Conservation (phyloP, 2,888 invertebrate species). For the Phalangium opilio region DNA sequence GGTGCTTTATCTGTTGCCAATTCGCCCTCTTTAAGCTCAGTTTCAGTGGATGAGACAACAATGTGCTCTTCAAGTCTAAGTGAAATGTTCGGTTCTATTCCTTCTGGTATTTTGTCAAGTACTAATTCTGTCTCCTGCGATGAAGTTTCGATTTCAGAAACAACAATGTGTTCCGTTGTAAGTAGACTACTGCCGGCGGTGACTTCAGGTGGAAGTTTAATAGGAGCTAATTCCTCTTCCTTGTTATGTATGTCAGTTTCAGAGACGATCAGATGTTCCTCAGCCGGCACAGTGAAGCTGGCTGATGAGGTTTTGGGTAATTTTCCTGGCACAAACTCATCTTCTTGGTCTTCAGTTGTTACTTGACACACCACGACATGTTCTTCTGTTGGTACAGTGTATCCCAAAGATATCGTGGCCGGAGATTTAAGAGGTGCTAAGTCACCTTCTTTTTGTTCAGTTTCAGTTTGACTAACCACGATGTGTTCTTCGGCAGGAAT, state of each 20-base stretch:
- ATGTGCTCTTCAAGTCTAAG: slow-evolving; percentile 13
- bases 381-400: slow-evolving; percentile 14
- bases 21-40: slow-evolving; percentile 14
- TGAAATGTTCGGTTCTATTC: slow-evolving; percentile 8
- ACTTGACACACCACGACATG: slow-evolving; percentile 13
- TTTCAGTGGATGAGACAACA: slow-evolving; percentile 9
- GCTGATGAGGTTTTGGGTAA: slow-evolving; percentile 11
- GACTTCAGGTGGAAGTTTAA: slow-evolving; percentile 8
- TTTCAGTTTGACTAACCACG: slow-evolving; percentile 14
- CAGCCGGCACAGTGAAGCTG: slow-evolving; percentile 12
- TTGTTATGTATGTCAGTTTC: slow-evolving; percentile 11
- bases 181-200: slow-evolving; percentile 12
- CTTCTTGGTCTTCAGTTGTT: slow-evolving; percentile 6
- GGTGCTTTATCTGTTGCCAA: slow-evolving; percentile 10
- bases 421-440: slow-evolving; percentile 7
- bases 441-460: slow-evolving; percentile 12
- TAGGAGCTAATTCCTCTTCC: slow-evolving; percentile 8
- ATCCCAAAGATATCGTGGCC: slow-evolving; percentile 8
- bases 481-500: slow-evolving; percentile 13
- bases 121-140: slow-evolving; percentile 12
- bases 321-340: slow-evolving; percentile 8
- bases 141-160: slow-evolving; percentile 11
- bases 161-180: slow-evolving; percentile 17
- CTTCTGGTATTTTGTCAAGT: slow-evolving; percentile 7
- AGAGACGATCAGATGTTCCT: slow-evolving; percentile 12